phyloP scores from a whole-genome alignment of 2,888 invertebrate genomes.

The Lamellibrachia columna region DNA sequence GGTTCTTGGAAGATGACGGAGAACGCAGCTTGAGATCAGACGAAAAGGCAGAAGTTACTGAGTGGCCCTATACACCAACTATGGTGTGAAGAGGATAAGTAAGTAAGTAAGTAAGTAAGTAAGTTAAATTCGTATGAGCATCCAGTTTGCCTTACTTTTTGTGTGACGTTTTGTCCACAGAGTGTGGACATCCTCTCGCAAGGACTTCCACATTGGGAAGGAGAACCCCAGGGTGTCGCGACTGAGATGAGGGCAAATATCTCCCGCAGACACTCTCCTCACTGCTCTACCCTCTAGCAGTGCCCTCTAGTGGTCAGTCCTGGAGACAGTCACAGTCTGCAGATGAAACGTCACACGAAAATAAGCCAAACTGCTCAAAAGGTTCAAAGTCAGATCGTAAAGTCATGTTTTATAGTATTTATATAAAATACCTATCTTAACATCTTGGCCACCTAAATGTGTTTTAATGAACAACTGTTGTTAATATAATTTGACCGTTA shows the following conservation, averaged over 20 bases:
- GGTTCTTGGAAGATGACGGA: too few species aligned
- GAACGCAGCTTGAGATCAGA: too few species aligned
- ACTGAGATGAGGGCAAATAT: not conserved
- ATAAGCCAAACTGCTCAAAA: not conserved
- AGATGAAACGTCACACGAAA: not conserved
- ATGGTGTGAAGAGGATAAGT: too few species aligned
- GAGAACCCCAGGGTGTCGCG: not conserved
- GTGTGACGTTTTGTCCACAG: not conserved
- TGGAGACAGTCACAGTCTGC: not conserved
- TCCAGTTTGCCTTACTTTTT: not conserved
- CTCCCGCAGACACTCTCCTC: not conserved
- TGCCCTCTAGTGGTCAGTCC: not conserved
- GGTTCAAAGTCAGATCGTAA: too few species aligned
- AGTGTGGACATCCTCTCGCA: not conserved
- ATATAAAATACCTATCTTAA: too few species aligned
- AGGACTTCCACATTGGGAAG: not conserved
- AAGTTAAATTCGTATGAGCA: not conserved
- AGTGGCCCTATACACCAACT: too few species aligned
- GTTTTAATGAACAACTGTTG: too few species aligned
- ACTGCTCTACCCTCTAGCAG: not conserved
- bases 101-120: too few species aligned
- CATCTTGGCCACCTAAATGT: too few species aligned
- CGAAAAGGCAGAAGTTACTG: too few species aligned
- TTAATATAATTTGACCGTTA: too few species aligned
- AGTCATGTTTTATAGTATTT: too few species aligned